Percentiles rank a stretch among this genome's conserved stretches.
phyloP scores from a whole-genome alignment of 1,140 invertebrate species.

The Ceratina australensis region DNA sequence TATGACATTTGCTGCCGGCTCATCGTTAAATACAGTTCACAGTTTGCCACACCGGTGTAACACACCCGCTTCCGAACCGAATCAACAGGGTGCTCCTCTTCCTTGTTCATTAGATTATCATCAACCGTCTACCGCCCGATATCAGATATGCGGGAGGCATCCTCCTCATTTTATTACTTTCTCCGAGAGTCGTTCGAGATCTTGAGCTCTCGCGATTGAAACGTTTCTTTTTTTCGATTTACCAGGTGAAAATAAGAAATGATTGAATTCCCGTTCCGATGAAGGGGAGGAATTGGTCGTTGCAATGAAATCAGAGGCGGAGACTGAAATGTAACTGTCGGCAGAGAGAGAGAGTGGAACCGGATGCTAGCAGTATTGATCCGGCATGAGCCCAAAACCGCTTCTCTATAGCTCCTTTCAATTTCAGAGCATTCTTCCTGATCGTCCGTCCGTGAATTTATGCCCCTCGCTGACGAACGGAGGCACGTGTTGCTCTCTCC shows the following conservation, averaged over 20 bases:
- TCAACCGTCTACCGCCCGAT: too few species aligned
- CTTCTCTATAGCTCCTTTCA: conserved; percentile 51
- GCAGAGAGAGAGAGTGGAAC: conserved; percentile 46
- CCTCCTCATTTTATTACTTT: not conserved
- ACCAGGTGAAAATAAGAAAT: not conserved
- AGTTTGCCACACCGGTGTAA: not conserved
- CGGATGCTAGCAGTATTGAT: conserved; percentile 58
- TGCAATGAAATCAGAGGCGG: not conserved
- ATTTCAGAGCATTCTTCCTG: conserved; percentile 59
- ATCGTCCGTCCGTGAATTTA: conserved; percentile 47
- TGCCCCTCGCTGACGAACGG: conserved; percentile 3
- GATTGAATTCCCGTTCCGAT: not conserved
- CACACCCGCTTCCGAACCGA: not conserved
- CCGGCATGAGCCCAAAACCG: conserved; percentile 50
- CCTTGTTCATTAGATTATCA: not conserved
- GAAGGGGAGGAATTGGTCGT: conserved; percentile 1
- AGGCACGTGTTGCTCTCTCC: conserved; percentile 33
- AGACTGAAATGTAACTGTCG: conserved; percentile 49
- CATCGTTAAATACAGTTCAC: conserved; percentile 37
- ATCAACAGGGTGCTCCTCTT: conserved; percentile 40
- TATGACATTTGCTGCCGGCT: conserved; percentile 30
- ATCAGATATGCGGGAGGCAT: not conserved
- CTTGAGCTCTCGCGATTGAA: too few species aligned
- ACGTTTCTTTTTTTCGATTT: not conserved
- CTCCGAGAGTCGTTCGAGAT: too few species aligned